A percentile compares a stretch with the other conserved stretches of the same genome.
Evolutionary conservation across 2,888 invertebrate genomes (phyloP).

Genomic region (Leptopilina drosophilae): DNA sequence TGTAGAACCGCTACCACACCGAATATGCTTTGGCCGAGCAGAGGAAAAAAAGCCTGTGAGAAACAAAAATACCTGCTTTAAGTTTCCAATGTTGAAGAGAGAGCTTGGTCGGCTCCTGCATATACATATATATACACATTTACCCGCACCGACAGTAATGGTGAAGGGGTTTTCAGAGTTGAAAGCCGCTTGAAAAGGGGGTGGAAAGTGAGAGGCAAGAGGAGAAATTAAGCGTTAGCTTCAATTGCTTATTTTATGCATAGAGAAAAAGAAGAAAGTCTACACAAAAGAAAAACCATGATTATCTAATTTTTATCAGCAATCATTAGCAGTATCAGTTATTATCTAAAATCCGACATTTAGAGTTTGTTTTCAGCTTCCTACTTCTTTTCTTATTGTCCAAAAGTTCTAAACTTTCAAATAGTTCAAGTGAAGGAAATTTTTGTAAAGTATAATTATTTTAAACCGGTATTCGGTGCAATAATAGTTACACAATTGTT

Average conservation of each 20-base stretch:
- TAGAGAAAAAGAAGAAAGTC: too few species aligned
- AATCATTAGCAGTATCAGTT: too few species aligned
- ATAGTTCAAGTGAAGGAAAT: too few species aligned
- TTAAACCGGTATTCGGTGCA: too few species aligned
- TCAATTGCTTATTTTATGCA: constrained; percentile 30
- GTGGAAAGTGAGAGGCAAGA: not conserved
- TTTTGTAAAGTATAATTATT: too few species aligned
- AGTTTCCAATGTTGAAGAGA: constrained; percentile 44
- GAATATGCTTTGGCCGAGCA: constrained; percentile 67
- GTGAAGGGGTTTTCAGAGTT: not conserved
- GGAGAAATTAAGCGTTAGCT: constrained; percentile 39
- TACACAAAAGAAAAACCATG: too few species aligned
- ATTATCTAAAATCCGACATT: too few species aligned
- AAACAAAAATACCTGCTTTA: constrained; percentile 62
- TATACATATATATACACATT: not conserved
- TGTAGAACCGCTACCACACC: constrained; percentile 67
- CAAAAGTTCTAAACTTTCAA: too few species aligned
- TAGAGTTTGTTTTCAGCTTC: too few species aligned
- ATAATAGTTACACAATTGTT: too few species aligned
- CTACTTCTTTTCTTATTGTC: too few species aligned
- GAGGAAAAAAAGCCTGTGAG: constrained; percentile 49
- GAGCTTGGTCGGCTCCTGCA: constrained; percentile 1
- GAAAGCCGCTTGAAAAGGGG: constrained; percentile 23
- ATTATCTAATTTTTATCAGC: too few species aligned
- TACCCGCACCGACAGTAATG: not conserved